A percentile compares a stretch with the other conserved stretches of the same genome.
Conservation (phyloP, 2,888 invertebrate genomes). For the Yponomeuta malinellus region DNA sequence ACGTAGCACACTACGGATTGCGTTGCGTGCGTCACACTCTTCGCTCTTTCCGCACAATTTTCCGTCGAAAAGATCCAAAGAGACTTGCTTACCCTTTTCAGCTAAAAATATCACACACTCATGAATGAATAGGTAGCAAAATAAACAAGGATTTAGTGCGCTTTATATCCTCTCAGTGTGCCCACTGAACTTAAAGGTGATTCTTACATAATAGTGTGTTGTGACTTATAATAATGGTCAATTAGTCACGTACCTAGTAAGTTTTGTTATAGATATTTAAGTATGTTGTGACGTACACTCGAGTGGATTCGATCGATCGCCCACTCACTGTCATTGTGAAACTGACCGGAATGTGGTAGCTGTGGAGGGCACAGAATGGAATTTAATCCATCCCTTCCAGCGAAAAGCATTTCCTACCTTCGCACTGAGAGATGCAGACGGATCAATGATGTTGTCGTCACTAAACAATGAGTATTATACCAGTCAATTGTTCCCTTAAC, state of each 20-base stretch:
- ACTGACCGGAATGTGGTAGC: conserved; percentile 8
- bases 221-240: neutral
- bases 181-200: neutral
- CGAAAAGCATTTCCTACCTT: neutral
- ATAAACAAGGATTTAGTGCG: neutral
- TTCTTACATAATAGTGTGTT: neutral
- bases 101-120: neutral
- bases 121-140: neutral
- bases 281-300: no score
- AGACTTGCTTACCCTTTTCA: neutral
- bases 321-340: conserved; percentile 3
- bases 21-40: neutral
- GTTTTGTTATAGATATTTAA: neutral
- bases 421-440: neutral
- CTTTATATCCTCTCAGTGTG: neutral
- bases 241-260: neutral
- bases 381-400: neutral
- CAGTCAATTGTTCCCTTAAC: no score
- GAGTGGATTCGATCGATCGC: no score
- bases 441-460: neutral
- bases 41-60: neutral
- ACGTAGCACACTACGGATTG: neutral
- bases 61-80: neutral
- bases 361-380: neutral
- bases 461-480: no score